Percentiles rank a stretch among this genome's conserved stretches.
Conservation (phyloP, 2,797 vertebrate genomes). For the Artibeus lituratus region DNA sequence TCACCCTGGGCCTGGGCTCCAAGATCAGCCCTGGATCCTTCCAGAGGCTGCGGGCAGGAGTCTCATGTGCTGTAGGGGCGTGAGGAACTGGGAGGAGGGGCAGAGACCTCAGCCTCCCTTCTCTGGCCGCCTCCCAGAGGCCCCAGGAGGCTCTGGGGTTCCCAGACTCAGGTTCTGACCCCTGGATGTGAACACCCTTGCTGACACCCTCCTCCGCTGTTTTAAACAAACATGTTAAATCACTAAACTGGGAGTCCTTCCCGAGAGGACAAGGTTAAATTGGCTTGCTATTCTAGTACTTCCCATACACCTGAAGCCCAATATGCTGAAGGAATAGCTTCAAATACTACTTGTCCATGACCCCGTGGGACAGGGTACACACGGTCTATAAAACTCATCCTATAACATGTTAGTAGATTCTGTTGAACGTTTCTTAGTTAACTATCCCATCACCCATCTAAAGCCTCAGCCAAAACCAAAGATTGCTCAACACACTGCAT, state of each 20-base stretch:
- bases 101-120: fast-evolving
- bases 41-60: no score
- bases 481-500: conserved; percentile 33
- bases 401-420: background rate
- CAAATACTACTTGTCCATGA: background rate
- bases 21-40: background rate
- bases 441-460: background rate
- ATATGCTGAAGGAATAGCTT: no score
- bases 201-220: no score
- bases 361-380: fast-evolving
- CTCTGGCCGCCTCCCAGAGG: background rate
- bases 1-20: background rate
- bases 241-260: background rate
- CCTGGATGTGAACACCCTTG: no score
- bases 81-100: no score
- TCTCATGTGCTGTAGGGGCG: no score
- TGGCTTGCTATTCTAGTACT: no score
- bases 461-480: conserved; percentile 27
- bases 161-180: background rate
- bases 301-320: no score
- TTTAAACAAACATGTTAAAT: no score
- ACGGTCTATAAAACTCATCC: background rate
- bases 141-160: fast-evolving
- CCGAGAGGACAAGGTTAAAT: background rate
- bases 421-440: background rate